Conservation (phyloP, 2,113 vertebrate species). For the Pseudopodoces humilis region DNA sequence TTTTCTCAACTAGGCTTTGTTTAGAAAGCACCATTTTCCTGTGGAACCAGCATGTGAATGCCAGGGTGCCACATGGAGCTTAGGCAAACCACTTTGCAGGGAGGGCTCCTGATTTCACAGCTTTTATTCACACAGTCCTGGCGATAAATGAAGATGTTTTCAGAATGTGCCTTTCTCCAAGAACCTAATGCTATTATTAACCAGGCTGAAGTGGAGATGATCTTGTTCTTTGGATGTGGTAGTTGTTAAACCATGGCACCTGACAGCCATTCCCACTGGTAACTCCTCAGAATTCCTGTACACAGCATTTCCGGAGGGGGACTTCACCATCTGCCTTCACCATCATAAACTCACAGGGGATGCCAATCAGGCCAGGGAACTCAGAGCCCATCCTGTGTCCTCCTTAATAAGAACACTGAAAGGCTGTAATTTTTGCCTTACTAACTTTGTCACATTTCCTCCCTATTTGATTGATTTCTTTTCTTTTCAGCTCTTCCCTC, state of each 20-base stretch:
- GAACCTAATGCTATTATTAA: background rate
- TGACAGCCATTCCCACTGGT: background rate
- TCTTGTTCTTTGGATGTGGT: background rate
- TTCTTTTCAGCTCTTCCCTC: background rate
- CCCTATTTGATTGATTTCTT: background rate
- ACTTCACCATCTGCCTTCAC: background rate
- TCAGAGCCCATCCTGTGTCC: background rate
- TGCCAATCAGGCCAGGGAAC: background rate
- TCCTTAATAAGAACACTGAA: background rate
- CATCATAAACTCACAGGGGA: background rate
- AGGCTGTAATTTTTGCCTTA: constrained; percentile 13
- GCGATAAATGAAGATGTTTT: background rate
- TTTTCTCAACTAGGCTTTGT: constrained; percentile 4
- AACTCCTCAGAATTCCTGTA: background rate
- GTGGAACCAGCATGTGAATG: fast-evolving
- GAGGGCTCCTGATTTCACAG: background rate
- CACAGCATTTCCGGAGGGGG: background rate
- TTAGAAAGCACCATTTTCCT: background rate
- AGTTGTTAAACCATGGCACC: background rate
- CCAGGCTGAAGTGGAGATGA: background rate
- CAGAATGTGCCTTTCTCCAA: background rate
- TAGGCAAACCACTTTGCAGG: background rate
- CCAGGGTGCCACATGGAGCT: background rate
- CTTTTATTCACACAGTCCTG: background rate
- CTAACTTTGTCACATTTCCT: background rate